Evolutionary conservation across 2,113 vertebrate genomes (phyloP), one percentile per base, ranked within the genome.

Genomic region (Percopsis transmontana): DNA sequence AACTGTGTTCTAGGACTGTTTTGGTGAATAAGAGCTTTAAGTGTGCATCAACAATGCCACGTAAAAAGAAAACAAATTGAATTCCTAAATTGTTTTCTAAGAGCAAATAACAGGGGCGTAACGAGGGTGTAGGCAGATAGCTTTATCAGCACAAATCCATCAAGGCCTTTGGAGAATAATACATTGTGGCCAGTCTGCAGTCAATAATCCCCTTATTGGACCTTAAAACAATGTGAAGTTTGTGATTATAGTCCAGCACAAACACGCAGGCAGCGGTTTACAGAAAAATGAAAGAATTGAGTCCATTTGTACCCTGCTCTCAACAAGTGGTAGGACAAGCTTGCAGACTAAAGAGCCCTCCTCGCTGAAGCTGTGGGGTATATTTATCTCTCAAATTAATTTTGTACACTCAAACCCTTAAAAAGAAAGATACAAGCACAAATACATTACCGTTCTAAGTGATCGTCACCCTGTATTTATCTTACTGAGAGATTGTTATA

Each of bases 351-450:
- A 68, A 74, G 85, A 58, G 68, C 63, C 76, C 72, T 82, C 77
- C 68, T 66, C 9, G 66, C 24, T 57, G 80, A 40, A 76, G 77
- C 81, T 81, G 85, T 88, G 83, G 84, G 82, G 80, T 84, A 82
- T 44, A 62, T 72, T 87, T 84, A 80, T 83, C 75, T 83, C 80
- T 82, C 74, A 7, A 33, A 33, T 33, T 6, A 33, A 33, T 33
- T 33, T 33, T 33, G 27, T 33, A 33, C 5, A 4, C 5, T 33
- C 27, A 33, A 82, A 60, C 66, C 80, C 79, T 74, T 48, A 38
- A 66, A 48, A 65, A 74, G 65, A 76, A 72, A 44, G 15, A 44
- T 15, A 81, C 70, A 85, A 79, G 80, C 15, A 38, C 48, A 18
- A 19, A 51, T n/a, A 47, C 0, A 53, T 66, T 68, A 76, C 65